These are phyloP conservation scores for Brachyptera risi DNA, from an alignment of 2,888 invertebrate genomes.

Conservation along the genomic window DNA sequence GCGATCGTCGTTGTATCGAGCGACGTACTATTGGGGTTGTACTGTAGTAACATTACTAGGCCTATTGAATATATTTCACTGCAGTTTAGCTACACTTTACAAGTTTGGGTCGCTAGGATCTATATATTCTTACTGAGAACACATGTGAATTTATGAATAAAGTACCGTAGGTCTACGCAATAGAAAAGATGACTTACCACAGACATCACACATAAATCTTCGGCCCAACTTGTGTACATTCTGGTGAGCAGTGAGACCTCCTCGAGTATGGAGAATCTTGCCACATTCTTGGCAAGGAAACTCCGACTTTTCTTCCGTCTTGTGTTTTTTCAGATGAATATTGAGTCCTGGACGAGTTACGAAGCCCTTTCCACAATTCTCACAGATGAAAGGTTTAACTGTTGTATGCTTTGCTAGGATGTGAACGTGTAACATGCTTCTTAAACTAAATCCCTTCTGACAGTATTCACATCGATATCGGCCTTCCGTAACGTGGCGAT, in stretches of 20 bases:
- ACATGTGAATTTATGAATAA: too few relatives aligned
- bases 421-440: slow-evolving; percentile 53
- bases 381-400: slow-evolving; percentile 46
- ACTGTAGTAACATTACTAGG: too few relatives aligned
- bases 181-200: too few relatives aligned
- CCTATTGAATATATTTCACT: too few relatives aligned
- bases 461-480: slow-evolving; percentile 56
- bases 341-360: slow-evolving; percentile 48
- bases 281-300: slow-evolving; percentile 47
- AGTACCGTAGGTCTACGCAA: too few relatives aligned
- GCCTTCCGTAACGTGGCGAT: slow-evolving; percentile 54
- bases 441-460: slow-evolving; percentile 51
- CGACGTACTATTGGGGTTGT: too few relatives aligned
- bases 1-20: too few relatives aligned
- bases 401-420: slow-evolving; percentile 49
- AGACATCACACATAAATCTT: slow-evolving; percentile 52
- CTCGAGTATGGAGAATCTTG: slow-evolving; percentile 46
- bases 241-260: slow-evolving; percentile 47
- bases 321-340: slow-evolving; percentile 49
- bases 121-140: too few relatives aligned
- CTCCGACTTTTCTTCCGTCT: slow-evolving; percentile 44
- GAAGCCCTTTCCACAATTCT: slow-evolving; percentile 47
- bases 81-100: too few relatives aligned
- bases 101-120: too few relatives aligned
- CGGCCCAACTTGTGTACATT: slow-evolving; percentile 45